A percentile compares a stretch with the other conserved stretches of the same genome.
Evolutionary conservation across 2,113 vertebrate species (phyloP).

Genomic region (Philantomba maxwellii): DNA sequence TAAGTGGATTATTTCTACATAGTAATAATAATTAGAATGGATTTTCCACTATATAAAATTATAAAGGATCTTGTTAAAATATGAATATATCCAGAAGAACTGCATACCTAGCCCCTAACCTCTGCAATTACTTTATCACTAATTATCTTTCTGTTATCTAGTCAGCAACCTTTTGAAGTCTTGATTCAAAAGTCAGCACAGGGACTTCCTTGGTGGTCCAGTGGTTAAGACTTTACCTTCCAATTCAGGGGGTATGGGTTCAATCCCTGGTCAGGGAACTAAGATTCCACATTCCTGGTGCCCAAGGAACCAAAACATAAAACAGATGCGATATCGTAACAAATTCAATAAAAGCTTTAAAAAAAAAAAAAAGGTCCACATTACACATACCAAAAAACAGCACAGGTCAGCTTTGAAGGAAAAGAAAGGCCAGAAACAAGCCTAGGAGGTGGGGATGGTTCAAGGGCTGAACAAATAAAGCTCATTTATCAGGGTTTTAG

Average conservation of each 20-base stretch:
- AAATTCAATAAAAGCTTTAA: not conserved
- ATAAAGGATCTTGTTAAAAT: not conserved
- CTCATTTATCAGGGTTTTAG: not conserved
- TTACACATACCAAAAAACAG: not conserved
- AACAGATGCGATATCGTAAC: not conserved
- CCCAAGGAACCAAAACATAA: not conserved
- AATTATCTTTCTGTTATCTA: not conserved
- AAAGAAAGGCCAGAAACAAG: not conserved
- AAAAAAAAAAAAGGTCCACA: not conserved
- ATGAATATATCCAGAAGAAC: not conserved
- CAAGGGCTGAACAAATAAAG: not conserved
- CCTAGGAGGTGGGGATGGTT: not conserved
- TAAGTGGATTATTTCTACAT: not conserved
- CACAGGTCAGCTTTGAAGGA: not conserved
- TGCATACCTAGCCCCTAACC: not conserved
- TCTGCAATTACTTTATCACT: not conserved
- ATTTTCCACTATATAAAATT: not conserved
- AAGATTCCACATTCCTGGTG: not conserved
- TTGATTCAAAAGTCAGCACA: not conserved
- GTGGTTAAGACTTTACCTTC: not conserved
- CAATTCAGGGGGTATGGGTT: not conserved
- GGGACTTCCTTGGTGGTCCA: not conserved
- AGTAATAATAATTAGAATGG: not conserved
- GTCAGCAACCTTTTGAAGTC: not conserved
- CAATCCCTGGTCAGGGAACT: not conserved